These are phyloP conservation scores for Leptarthrus brevirostris DNA, from an alignment of 2,888 invertebrate genomes.

Conservation along the genomic window DNA sequence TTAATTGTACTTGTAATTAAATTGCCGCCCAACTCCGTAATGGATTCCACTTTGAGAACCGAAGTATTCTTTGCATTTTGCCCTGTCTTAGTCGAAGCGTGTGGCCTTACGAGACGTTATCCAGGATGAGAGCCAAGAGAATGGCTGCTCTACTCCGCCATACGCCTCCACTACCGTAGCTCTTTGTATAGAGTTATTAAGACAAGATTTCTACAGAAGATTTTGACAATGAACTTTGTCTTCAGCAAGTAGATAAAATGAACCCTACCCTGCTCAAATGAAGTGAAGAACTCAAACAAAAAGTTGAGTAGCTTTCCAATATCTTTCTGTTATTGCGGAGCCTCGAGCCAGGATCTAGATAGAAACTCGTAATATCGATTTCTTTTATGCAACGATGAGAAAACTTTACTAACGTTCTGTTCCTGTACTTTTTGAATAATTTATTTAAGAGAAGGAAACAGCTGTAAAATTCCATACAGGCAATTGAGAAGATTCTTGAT, in stretches of 20 bases:
- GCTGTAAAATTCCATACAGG: neutral
- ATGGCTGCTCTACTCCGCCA: neutral
- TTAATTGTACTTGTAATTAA: slow-evolving; percentile 48
- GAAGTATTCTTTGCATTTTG: slow-evolving; percentile 7
- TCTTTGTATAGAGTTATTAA: slow-evolving; percentile 36
- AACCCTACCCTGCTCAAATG: neutral
- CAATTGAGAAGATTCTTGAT: neutral
- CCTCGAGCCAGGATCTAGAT: neutral
- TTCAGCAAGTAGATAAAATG: slow-evolving; percentile 26
- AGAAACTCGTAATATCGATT: slow-evolving; percentile 37
- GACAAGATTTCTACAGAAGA: slow-evolving; percentile 44
- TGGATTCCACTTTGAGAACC: slow-evolving; percentile 10
- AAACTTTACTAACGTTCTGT: slow-evolving; percentile 18
- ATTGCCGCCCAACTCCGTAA: slow-evolving; percentile 36
- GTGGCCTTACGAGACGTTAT: neutral
- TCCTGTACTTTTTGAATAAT: slow-evolving; percentile 34
- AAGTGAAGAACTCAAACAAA: slow-evolving; percentile 44
- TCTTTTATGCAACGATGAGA: slow-evolving; percentile 39
- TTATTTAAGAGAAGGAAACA: slow-evolving; percentile 43
- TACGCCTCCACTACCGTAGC: neutral
- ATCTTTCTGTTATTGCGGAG: slow-evolving; percentile 30
- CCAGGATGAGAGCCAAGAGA: neutral
- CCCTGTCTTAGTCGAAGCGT: neutral
- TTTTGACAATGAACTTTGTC: slow-evolving; percentile 47
- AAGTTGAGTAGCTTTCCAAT: slow-evolving; percentile 33